Conservation (phyloP, 2,888 invertebrate species). For the Cryptops parisi region DNA sequence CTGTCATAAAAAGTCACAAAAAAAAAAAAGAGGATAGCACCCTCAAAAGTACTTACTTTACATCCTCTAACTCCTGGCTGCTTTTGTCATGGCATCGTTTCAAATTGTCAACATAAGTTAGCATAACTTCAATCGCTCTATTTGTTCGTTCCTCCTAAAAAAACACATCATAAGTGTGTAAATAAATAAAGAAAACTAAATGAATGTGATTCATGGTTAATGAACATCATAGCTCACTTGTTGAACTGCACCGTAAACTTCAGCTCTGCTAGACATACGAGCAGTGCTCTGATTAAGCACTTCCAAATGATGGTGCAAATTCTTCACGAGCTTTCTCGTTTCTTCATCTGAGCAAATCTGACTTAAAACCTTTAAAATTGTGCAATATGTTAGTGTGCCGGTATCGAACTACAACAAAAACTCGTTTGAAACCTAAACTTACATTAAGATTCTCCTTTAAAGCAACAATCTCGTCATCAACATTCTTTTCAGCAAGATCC, state of each 20-base stretch:
- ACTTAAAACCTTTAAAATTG: slow-evolving; percentile 30
- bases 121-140: slow-evolving; percentile 42
- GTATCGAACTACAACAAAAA: background rate
- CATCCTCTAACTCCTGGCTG: slow-evolving; percentile 2
- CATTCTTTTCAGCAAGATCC: slow-evolving; percentile 44
- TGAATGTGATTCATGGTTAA: background rate
- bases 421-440: background rate
- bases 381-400: background rate
- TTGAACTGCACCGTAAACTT: slow-evolving; percentile 29
- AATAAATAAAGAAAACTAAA: background rate
- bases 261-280: slow-evolving; percentile 35
- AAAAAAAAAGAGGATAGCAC: too few relatives aligned
- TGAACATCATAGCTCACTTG: slow-evolving; percentile 24
- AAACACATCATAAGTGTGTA: background rate
- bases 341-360: slow-evolving; percentile 38
- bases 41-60: too few relatives aligned
- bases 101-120: slow-evolving; percentile 42
- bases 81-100: slow-evolving; percentile 25
- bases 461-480: slow-evolving; percentile 39
- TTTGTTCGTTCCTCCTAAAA: slow-evolving; percentile 38
- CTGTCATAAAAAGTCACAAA: too few relatives aligned
- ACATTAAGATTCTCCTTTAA: slow-evolving; percentile 33
- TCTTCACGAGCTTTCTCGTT: slow-evolving; percentile 38
- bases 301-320: slow-evolving; percentile 38
- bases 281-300: slow-evolving; percentile 34